Evolutionary conservation across 2,888 invertebrate genomes (phyloP).

Genomic region (Erebia ligea): DNA sequence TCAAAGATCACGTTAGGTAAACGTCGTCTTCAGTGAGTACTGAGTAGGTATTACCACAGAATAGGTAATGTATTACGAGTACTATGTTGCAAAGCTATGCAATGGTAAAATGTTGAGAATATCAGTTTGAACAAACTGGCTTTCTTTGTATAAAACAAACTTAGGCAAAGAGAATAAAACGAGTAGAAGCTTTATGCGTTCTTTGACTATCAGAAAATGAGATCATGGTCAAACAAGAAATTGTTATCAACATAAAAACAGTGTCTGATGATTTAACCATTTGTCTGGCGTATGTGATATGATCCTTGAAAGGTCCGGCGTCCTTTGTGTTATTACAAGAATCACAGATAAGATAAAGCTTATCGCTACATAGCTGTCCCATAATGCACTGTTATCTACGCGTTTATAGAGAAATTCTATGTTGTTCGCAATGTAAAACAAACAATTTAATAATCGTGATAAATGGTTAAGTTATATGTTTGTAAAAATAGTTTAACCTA

Average conservation of each 20-base stretch:
- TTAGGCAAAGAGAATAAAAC: too few relatives aligned
- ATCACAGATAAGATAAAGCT: slow-evolving; percentile 44
- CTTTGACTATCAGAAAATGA: background rate
- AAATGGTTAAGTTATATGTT: background rate
- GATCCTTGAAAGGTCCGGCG: slow-evolving; percentile 40
- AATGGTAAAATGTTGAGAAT: too few relatives aligned
- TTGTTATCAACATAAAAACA: background rate
- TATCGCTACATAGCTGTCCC: slow-evolving; percentile 44
- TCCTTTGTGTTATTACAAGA: slow-evolving; percentile 42
- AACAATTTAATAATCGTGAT: slow-evolving; percentile 5
- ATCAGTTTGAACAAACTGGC: too few relatives aligned
- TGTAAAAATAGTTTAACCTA: background rate
- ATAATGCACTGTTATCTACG: slow-evolving; percentile 38
- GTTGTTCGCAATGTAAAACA: slow-evolving; percentile 7
- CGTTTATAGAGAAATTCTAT: slow-evolving; percentile 27
- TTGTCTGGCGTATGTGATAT: slow-evolving; percentile 7
- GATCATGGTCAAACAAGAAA: background rate
- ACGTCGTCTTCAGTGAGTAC: too few relatives aligned
- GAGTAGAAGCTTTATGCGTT: background rate
- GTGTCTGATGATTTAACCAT: background rate
- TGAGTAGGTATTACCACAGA: too few relatives aligned
- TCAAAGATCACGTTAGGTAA: too few relatives aligned
- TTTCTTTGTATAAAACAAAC: too few relatives aligned
- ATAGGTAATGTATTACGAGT: too few relatives aligned
- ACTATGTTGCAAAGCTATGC: too few relatives aligned